Base-by-base conservation (phyloP, 53 echinoderm and acorn worm species). In the Stichopus horrens region DNA sequence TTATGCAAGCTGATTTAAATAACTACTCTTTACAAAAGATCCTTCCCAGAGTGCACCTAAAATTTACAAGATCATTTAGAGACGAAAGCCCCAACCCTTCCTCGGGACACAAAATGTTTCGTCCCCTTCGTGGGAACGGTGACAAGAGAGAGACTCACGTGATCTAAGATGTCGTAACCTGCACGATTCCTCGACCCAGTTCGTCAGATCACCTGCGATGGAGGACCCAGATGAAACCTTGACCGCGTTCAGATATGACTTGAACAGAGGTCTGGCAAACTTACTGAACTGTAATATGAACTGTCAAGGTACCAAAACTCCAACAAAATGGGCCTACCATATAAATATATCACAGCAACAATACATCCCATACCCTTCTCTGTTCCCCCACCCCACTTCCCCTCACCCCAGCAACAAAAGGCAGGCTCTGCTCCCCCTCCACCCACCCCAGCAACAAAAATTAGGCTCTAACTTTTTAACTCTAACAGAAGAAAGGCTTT, bases 151-250 rank as follows among this genome's bases (percentile, higher is more conserved):
- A 4, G 5, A 90, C 94, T 94, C 56, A 94, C 94, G 53, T 90
- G 90, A 74, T 75, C 94, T 73, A 7, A 94, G 87, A 14, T 90
- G 90, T 6, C 89, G 90, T 55, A 94, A 90, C 83, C 93, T 88
- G 86, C 99, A 99, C 73, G 91, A 90, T 75, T 96, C 93, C 21
- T 99, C 99, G 0, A 93, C 87, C 99, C 99, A 99, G 5, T 90
- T 91, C 0, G 86, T 85, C n/a, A 99, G 93, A 21, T 91, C 92
- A 21, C 87, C 89, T n/a, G 93, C 90, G 76, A 99, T 93, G 77
- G 92, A 86, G 18, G 87, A 86, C 10, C 90, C 84, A 11, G 96
- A 90, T 16, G 89, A 90, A 13, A 90, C 86, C 55, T 93, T 90
- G 14, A 98, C 88, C 5, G 95, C 91, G 22, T 81, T 89, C 53